These are phyloP conservation scores for Xanthia togata DNA, from an alignment of 2,888 invertebrate species.

Conservation along the genomic window DNA sequence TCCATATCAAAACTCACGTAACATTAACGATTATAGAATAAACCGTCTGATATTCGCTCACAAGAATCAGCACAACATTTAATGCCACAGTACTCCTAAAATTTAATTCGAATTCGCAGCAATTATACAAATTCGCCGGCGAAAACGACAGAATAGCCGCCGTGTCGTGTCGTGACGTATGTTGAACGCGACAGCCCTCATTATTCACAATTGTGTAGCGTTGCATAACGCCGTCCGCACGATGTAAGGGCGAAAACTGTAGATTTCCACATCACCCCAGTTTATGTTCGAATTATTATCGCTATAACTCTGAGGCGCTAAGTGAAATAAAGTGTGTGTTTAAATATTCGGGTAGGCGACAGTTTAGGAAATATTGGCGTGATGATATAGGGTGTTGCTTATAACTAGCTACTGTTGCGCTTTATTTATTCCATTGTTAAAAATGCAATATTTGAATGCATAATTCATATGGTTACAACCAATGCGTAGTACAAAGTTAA, in stretches of 20 bases:
- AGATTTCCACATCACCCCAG: conserved; percentile 65
- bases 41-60: not conserved
- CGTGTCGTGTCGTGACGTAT: conserved; percentile 61
- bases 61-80: conserved; percentile 22
- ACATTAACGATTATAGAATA: not conserved
- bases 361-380: conserved; percentile 50
- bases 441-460: conserved; percentile 9
- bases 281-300: conserved; percentile 69
- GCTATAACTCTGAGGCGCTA: conserved; percentile 69
- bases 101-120: conserved; percentile 43
- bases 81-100: conserved; percentile 28
- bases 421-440: conserved; percentile 6
- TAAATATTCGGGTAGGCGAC: conserved; percentile 62
- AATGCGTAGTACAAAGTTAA: no score
- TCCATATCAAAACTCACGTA: not conserved
- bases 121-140: conserved; percentile 55
- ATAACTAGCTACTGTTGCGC: conserved; percentile 15
- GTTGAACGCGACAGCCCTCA: conserved; percentile 67
- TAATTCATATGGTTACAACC: not conserved
- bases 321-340: conserved; percentile 67
- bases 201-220: conserved; percentile 70
- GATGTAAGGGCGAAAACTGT: conserved; percentile 53
- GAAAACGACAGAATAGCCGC: conserved; percentile 49
- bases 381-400: conserved; percentile 31
- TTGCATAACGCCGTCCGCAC: conserved; percentile 61